Conservation (phyloP, 2,797 vertebrate species). For the Cephalopachus bancanus region DNA sequence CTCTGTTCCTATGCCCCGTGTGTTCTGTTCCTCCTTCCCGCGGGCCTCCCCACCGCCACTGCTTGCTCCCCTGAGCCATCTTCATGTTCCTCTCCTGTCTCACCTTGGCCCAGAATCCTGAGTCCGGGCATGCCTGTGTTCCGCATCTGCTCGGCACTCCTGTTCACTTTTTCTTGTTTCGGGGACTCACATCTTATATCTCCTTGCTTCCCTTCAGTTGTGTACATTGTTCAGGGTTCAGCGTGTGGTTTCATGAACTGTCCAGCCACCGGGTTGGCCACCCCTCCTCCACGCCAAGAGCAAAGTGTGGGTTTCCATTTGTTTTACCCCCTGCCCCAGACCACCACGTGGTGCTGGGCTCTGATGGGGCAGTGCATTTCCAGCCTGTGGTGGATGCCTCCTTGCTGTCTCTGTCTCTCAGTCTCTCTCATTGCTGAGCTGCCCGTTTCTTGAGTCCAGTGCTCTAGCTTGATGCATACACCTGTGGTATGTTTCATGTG, state of each 20-base stretch:
- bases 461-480: neutral
- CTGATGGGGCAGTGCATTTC: fast-evolving
- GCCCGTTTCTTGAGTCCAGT: neutral
- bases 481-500: too few relatives aligned
- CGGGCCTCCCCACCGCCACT: fast-evolving
- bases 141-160: neutral
- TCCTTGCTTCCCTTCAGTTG: neutral
- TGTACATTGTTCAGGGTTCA: neutral
- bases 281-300: too few relatives aligned
- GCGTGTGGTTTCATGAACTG: neutral
- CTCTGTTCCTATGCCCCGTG: neutral
- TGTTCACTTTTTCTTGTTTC: neutral
- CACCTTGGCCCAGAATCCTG: neutral
- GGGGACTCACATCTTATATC: neutral
- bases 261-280: neutral
- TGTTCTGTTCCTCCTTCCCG: neutral
- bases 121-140: fast-evolving
- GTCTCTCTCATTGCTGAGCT: neutral
- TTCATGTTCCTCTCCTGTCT: neutral
- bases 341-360: neutral
- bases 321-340: neutral
- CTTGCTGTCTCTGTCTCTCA: neutral
- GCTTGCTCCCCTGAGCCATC: neutral
- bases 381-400: neutral
- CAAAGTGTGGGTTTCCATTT: too few relatives aligned